Evolutionary conservation across 2,888 invertebrate species (phyloP).

Genomic region (Pristionchus exspectatus): DNA sequence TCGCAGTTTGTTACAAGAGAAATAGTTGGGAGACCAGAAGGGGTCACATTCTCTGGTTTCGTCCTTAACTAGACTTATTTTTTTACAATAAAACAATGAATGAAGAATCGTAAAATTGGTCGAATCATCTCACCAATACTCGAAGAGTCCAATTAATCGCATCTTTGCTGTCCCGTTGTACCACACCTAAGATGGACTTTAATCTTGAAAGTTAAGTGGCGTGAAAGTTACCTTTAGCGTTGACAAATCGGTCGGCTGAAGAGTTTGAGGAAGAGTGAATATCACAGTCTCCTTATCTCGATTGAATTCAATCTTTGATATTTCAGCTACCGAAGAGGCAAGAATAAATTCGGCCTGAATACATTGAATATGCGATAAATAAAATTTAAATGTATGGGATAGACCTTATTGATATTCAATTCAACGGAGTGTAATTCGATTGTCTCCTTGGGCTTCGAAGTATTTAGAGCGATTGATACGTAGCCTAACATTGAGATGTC

Average conservation of each 20-base stretch:
- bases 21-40: not conserved
- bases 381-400: not conserved
- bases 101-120: no score
- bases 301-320: not conserved
- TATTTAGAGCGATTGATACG: not conserved
- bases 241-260: not conserved
- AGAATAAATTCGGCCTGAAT: not conserved
- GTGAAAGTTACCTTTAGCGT: not conserved
- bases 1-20: conserved; percentile 21
- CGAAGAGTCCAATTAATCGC: not conserved
- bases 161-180: not conserved
- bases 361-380: not conserved
- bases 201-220: not conserved
- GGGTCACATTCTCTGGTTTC: not conserved
- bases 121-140: not conserved
- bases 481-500: not conserved
- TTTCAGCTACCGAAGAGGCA: not conserved
- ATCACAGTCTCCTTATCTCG: not conserved
- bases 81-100: not conserved
- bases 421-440: not conserved
- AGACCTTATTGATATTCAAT: not conserved
- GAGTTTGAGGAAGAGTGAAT: not conserved
- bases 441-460: not conserved
- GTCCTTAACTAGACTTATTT: not conserved
- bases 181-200: not conserved